These are phyloP conservation scores for Rhinogobio ventralis DNA, from an alignment of 2,797 vertebrate species.

Conservation along the genomic window DNA sequence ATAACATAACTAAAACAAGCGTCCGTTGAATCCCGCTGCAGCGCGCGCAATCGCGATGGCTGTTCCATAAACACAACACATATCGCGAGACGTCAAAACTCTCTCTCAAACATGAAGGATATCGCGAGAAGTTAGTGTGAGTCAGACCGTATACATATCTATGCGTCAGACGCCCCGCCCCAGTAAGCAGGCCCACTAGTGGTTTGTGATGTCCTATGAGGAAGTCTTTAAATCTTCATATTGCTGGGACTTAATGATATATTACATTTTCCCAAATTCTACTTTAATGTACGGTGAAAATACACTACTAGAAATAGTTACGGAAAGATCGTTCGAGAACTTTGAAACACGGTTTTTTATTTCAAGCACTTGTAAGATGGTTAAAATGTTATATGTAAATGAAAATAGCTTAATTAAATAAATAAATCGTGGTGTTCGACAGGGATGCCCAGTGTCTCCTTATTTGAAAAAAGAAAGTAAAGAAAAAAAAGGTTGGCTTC, in stretches of 20 bases:
- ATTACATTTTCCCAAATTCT: too few species aligned
- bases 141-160: too few species aligned
- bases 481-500: too few species aligned
- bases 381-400: not conserved
- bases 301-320: too few species aligned
- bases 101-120: not conserved
- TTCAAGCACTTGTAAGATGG: not conserved
- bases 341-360: too few species aligned
- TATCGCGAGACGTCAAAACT: not conserved
- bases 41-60: constrained; percentile 6
- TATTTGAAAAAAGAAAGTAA: too few species aligned
- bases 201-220: too few species aligned
- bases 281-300: too few species aligned
- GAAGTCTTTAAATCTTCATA: too few species aligned
- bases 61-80: not conserved
- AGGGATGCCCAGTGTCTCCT: not conserved
- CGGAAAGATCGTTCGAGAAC: too few species aligned
- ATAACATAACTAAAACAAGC: not conserved
- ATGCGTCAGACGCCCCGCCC: not conserved
- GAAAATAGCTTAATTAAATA: not conserved
- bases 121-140: not conserved
- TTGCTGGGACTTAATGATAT: too few species aligned
- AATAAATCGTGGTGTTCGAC: not conserved
- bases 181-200: too few species aligned
- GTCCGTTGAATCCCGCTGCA: not conserved